phyloP scores from a whole-genome alignment of 2,113 vertebrate species.

The Erinaceus europaeus region DNA sequence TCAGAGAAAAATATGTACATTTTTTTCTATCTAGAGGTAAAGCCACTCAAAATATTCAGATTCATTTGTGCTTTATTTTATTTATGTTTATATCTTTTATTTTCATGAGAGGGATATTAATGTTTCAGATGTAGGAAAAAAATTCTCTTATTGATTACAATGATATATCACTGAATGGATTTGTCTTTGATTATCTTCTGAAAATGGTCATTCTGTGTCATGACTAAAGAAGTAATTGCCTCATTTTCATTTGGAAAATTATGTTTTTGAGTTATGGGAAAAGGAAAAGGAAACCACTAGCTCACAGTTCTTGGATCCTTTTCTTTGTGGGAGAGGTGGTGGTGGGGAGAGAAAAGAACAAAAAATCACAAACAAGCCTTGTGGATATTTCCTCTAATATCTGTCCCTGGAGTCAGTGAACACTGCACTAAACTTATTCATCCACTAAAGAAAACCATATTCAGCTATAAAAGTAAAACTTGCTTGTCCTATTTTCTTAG shows the following conservation, averaged over 20 bases:
- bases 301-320: not conserved
- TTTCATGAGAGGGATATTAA: too few relatives aligned
- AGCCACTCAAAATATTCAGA: not conserved
- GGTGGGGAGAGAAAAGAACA: not conserved
- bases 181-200: not conserved
- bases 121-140: slow-evolving; percentile 18
- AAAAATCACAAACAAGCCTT: not conserved
- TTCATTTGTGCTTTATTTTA: not conserved
- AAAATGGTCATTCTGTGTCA: slow-evolving; percentile 5
- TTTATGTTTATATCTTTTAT: too few relatives aligned
- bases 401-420: not conserved
- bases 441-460: slow-evolving; percentile 12
- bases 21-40: slow-evolving; percentile 27
- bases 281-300: not conserved
- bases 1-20: too few relatives aligned
- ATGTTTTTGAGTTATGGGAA: not conserved
- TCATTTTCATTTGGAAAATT: not conserved
- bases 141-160: not conserved
- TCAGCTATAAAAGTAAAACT: not conserved
- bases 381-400: not conserved
- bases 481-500: not conserved
- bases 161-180: not conserved
- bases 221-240: not conserved
- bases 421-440: slow-evolving; percentile 5
- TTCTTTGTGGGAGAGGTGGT: not conserved